Base-by-base conservation (phyloP, 1,140 invertebrate species). In the Hestina assimilis region DNA sequence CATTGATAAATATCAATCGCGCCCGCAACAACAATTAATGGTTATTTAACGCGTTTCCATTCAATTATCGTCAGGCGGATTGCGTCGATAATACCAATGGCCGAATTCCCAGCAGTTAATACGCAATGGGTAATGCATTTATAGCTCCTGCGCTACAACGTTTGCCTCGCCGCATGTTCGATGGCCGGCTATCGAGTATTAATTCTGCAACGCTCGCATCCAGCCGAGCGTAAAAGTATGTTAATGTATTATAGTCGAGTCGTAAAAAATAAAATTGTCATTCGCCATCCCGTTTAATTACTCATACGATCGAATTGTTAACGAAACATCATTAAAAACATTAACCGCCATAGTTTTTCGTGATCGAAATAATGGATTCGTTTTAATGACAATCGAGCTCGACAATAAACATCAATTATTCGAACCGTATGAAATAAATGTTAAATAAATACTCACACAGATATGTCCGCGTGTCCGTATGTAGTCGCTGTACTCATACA, bases 31-130 rank as follows among this genome's bases (percentile, higher is more conserved):
- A 70, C 73, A 75, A 75, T 81, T 78, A 83, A 83, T 81, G 72
- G 66, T 75, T 73, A 83, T 83, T 83, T 83, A 83, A 86, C 75
- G 77, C 68, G 66, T 62, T 76, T 68, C 74, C 67, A 74, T 83
- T 86, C 78, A 83, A 86, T 83, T 81, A 79, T 75, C 59, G 66
- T 70, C 70, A 57, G 68, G 60, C 66, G 72, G 69, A 76, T 81
- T 74, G 75, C 69, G 51, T 59, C 73, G 69, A 83, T 81, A 79
- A 78, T 76, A 65, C 69, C 61, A 51, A 75, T 74, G 59, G 64
- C 67, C 73, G 59, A 81, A 80, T 79, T 81, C 73, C 69, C 76
- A 76, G 69, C 73, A 70, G 77, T 75, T 75, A 74, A 72, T 75
- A 74, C 66, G 52, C 56, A 43, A 54, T 41, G 51, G 54, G 63